A percentile compares a stretch with the other conserved stretches of the same genome.
Conservation (phyloP, 2,113 vertebrate genomes). For the Jacana jacana region DNA sequence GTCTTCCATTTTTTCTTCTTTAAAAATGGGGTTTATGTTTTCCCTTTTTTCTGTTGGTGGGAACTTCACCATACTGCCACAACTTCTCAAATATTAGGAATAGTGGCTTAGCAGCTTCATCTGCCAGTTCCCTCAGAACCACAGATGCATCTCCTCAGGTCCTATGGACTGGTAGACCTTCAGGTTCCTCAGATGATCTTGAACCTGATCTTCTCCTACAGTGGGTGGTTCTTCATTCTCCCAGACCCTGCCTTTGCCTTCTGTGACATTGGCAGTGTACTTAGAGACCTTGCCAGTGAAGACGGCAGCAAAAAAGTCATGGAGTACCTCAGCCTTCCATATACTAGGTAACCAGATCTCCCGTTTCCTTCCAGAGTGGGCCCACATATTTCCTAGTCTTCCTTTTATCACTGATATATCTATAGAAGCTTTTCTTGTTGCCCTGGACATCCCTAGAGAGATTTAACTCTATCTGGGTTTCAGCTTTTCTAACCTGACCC, state of each 20-base stretch:
- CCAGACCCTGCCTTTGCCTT: not conserved
- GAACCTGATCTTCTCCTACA: not conserved
- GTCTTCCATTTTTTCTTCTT: not conserved
- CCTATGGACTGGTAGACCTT: not conserved
- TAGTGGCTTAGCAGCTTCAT: not conserved
- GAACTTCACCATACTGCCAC: not conserved
- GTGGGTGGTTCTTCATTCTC: not conserved
- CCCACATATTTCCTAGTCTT: not conserved
- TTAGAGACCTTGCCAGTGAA: not conserved
- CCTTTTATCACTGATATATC: not conserved
- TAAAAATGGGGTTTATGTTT: not conserved
- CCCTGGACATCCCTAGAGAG: not conserved
- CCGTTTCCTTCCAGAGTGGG: not conserved
- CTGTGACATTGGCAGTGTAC: not conserved
- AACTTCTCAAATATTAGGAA: not conserved
- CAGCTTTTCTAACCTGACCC: not conserved
- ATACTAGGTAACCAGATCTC: not conserved
- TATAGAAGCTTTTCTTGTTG: not conserved
- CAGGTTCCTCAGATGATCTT: not conserved
- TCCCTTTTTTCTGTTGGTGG: not conserved
- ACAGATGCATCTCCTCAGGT: not conserved
- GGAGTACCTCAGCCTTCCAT: not conserved
- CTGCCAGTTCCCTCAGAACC: not conserved
- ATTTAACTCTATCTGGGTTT: not conserved
- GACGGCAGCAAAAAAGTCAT: not conserved